Evolutionary conservation across 1,140 invertebrate genomes (phyloP), one percentile per base, ranked within the genome.

Genomic region (Drosophila punjabiensis): DNA sequence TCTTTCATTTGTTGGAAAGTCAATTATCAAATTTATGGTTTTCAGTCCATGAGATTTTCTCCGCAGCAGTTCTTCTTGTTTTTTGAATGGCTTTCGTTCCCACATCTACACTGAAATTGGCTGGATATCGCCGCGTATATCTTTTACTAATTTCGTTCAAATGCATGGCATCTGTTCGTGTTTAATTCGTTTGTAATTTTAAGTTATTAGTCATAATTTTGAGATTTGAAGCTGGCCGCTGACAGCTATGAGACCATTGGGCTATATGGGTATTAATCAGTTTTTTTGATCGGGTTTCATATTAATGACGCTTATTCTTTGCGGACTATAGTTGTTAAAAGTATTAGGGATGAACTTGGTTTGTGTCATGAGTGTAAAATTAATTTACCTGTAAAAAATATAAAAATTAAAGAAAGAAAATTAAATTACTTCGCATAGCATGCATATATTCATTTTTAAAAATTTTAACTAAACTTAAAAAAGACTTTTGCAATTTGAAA

Each of bases 11-110:
- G 65, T 61, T 73, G 50, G 68, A 86, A 89, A 89, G 86, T 89
- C 86, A 90, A 89, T 90, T 90, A 86, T 86, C 79, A 86, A 89
- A 89, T 89, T 89, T 90, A 89, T 91, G 82, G 79, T 61, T 79
- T 82, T 82, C 58, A 50, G 55, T 52, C 69, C 76, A 71, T 80
- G 67, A 53, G 65, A 81, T 79, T 77, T 68, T 62, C 52, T 71
- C 78, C 62, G 63, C 71, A 70, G 81, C 89, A 63, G 50, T 69
- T 70, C 62, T 82, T 87, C 37, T 37, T 32, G 52, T 39, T 28
- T 37, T 74, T 76, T 73, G 83, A 78, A 82, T 53, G 73, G 45
- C 33, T 59, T 59, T 69, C 60, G 53, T 80, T 84, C 76, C 76
- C 82, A 82, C 80, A 91, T 71, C 35, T 37, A 77, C 52, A 61